A percentile compares a stretch with the other conserved stretches of the same genome.
These are phyloP conservation scores for Lithosia quadra DNA, from an alignment of 2,888 invertebrate species.

Conservation along the genomic window DNA sequence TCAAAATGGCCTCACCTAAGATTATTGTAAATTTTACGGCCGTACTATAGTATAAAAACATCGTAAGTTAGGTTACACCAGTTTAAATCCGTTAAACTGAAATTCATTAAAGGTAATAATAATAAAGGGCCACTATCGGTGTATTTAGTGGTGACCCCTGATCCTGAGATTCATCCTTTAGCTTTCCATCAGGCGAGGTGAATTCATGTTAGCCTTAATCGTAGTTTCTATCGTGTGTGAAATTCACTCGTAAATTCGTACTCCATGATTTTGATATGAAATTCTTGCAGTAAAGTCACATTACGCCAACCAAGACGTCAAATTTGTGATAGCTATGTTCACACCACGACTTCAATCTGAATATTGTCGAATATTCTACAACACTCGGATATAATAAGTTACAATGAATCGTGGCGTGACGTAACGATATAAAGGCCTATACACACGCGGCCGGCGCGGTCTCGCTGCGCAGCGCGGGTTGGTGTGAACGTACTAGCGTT, in stretches of 20 bases:
- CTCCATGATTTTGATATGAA: not conserved
- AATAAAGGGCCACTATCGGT: no score
- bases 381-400: not conserved
- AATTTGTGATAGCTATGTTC: conserved; percentile 30
- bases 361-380: not conserved
- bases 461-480: no score
- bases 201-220: no score
- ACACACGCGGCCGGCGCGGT: conserved; percentile 39
- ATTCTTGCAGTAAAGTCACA: conserved; percentile 5
- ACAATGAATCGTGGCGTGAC: conserved; percentile 30
- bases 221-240: no score
- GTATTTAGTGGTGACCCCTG: no score
- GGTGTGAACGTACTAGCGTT: conserved; percentile 1
- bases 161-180: no score
- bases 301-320: conserved; percentile 16
- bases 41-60: no score
- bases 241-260: not conserved
- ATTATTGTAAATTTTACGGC: no score
- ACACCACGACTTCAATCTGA: conserved; percentile 26
- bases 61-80: not conserved
- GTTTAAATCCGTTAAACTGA: not conserved
- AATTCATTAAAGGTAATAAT: no score
- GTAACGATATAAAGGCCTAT: conserved; percentile 52
- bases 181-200: no score
- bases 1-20: no score